A percentile compares a stretch with the other conserved stretches of the same genome.
Conservation (phyloP, 2,888 invertebrate genomes). For the Luperina testacea region DNA sequence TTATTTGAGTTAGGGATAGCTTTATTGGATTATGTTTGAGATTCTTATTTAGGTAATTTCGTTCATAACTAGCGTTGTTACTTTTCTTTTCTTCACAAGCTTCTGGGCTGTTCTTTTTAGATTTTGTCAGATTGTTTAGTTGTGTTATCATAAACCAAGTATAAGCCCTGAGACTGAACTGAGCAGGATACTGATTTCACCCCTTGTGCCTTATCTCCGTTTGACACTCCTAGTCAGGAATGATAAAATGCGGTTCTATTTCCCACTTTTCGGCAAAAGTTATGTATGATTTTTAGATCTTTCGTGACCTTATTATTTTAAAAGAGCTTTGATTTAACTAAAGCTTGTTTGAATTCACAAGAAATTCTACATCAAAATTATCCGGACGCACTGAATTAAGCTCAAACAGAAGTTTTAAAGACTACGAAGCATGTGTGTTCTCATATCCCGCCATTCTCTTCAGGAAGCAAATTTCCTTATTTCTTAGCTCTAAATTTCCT, state of each 20-base stretch:
- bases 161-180: background rate
- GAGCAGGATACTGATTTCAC: background rate
- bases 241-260: slow-evolving; percentile 1
- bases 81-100: background rate
- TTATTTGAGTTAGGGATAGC: slow-evolving; percentile 24
- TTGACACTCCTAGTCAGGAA: background rate
- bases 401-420: slow-evolving; percentile 31
- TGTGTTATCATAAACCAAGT: background rate
- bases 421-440: slow-evolving; percentile 17
- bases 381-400: slow-evolving; percentile 20
- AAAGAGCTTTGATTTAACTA: slow-evolving; percentile 11
- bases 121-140: background rate
- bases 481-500: no score
- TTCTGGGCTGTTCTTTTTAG: background rate
- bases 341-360: slow-evolving; percentile 8
- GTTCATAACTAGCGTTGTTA: background rate
- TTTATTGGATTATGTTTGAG: slow-evolving; percentile 20
- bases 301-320: background rate
- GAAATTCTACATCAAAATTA: slow-evolving; percentile 6
- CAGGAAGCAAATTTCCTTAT: slow-evolving; percentile 35
- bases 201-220: slow-evolving; percentile 1
- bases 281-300: background rate
- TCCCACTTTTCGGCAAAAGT: background rate
- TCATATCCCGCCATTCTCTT: slow-evolving; percentile 28
- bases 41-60: slow-evolving; percentile 11